Evolutionary conservation across 2,113 vertebrate species (phyloP).

Genomic region (Cochlearius cochlearius): DNA sequence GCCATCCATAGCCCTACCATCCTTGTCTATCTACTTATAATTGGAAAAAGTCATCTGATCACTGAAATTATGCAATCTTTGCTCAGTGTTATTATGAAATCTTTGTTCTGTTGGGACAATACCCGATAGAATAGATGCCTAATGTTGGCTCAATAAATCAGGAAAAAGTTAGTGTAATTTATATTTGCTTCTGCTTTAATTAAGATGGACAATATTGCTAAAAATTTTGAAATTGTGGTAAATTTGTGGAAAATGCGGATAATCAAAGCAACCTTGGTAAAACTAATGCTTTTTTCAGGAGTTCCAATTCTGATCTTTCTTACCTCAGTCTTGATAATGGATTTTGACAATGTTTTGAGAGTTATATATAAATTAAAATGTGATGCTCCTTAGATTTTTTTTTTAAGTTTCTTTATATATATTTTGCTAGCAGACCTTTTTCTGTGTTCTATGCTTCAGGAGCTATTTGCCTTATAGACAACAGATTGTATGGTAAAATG

Average conservation of each 20-base stretch:
- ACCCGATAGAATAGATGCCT: background rate
- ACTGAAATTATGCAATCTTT: background rate
- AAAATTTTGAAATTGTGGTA: background rate
- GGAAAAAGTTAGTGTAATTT: background rate
- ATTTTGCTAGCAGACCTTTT: background rate
- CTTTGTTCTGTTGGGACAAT: background rate
- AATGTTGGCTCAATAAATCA: background rate
- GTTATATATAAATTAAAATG: background rate
- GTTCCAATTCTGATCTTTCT: too few relatives aligned
- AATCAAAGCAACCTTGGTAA: background rate
- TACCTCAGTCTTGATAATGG: background rate
- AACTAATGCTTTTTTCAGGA: background rate
- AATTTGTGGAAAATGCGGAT: background rate
- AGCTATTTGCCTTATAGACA: background rate
- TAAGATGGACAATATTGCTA: background rate
- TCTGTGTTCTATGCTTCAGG: background rate
- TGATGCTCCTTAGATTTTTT: background rate
- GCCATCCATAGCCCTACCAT: background rate
- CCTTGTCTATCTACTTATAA: background rate
- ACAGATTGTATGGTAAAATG: background rate
- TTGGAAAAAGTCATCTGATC: background rate
- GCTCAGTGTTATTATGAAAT: background rate
- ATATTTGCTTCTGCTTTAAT: background rate
- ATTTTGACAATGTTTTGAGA: background rate
- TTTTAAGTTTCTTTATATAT: background rate